Conservation (phyloP, 2,797 vertebrate genomes). For the Tadarida brasiliensis region DNA sequence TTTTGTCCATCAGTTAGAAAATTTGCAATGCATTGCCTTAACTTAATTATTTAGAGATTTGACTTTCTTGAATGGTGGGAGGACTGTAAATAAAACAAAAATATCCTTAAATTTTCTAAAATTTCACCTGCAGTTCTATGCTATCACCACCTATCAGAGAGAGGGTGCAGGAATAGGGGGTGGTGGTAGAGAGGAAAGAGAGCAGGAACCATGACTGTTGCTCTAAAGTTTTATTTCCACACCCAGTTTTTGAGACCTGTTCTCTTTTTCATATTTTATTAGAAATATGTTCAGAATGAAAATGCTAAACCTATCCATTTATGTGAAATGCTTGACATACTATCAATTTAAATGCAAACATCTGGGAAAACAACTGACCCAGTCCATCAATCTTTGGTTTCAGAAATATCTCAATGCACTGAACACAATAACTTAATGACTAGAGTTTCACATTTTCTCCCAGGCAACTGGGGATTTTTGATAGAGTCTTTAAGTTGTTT, state of each 20-base stretch:
- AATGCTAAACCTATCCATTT: not conserved
- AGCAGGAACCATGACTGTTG: not conserved
- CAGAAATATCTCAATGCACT: not conserved
- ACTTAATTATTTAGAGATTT: constrained; percentile 18
- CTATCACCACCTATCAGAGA: not conserved
- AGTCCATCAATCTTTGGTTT: not conserved
- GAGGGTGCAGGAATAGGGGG: not conserved
- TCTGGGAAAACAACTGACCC: not conserved
- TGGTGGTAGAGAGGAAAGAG: not conserved
- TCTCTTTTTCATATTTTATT: not conserved
- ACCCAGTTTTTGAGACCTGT: not conserved
- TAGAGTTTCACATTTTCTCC: not conserved
- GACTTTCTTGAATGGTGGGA: not conserved
- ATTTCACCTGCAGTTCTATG: not conserved
- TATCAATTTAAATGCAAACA: not conserved
- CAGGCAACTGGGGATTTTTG: not conserved
- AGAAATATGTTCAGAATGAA: not conserved
- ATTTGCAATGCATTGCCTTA: not conserved
- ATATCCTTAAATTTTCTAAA: not conserved
- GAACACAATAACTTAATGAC: not conserved
- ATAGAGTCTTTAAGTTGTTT: not conserved
- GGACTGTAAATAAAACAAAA: not conserved
- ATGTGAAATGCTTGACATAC: not conserved
- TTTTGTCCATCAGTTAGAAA: not conserved
- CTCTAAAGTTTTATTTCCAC: not conserved